Evolutionary conservation across 1,140 invertebrate genomes (phyloP), one percentile per base, ranked within the genome.

Genomic region (Pseudomyrmex gracilis): DNA sequence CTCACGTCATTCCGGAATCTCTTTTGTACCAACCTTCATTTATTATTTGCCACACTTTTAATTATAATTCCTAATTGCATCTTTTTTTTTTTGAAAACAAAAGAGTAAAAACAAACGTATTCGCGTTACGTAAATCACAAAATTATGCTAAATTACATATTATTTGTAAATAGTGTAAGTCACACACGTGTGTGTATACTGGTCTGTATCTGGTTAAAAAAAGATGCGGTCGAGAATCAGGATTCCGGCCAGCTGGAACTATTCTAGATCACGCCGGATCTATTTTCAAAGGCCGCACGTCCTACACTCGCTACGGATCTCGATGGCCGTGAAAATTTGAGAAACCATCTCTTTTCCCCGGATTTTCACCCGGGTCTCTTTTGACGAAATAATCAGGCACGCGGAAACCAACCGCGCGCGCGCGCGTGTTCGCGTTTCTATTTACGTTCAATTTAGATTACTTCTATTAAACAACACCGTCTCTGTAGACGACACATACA

Each of bases 271-370:
- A 60, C 43, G 53, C n/a, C 13, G 63, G 12, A 74, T 86, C 74
- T 80, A 87, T 85, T 82, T 86, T 87, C 74, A 68, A 74, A 68
- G 60, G 24, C 76, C 66, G 10, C 17, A 17, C 76, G 1, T 71
- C 53, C 53, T 43, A 80, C 53, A 43, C 43, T 80, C 20, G 24
- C 45, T n/a, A 80, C 24, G 20, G 49, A 74, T 58, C 70, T 70
- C 22, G 51, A 71, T 57, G 58, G 51, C 70, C 43, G 45, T 82
- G 83, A 74, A 73, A 78, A 82, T 51, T 63, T 49, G 2, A 71
- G 58, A 70, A 58, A 15, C 60, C 8, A 49, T 58, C 43, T 8
- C n/a, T 9, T 34, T 34, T 7, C 34, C 34, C 34, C 34, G 34
- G 5, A 45, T n/a, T n/a, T 20, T 34, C 20, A 47, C 1, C 12